Conservation (phyloP, 2,113 vertebrate species). For the Perca schrenkii region DNA sequence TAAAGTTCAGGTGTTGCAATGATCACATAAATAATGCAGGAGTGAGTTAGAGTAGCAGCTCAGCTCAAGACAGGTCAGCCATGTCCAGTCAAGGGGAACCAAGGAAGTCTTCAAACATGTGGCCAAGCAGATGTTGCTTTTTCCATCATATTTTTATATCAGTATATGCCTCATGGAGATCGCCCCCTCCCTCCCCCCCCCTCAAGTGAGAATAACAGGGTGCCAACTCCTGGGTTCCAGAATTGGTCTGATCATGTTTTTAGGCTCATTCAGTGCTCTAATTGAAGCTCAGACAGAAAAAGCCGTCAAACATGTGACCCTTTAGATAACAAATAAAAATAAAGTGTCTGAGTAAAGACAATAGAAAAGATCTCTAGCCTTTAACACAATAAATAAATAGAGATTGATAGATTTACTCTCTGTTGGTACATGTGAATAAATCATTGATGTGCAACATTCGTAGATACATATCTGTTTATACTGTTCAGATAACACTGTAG, state of each 20-base stretch:
- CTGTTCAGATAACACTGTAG: conserved; percentile 34
- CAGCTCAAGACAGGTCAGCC: conserved; percentile 29
- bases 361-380: neutral
- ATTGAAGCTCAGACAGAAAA: neutral
- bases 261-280: neutral
- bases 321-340: neutral
- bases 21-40: conserved; percentile 65
- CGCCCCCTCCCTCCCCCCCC: too few relatives aligned
- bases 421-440: conserved; percentile 12
- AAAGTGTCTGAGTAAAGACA: neutral
- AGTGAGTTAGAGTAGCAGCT: conserved; percentile 52
- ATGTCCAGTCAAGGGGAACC: conserved; percentile 22
- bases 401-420: neutral
- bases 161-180: neutral
- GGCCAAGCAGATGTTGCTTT: conserved; percentile 16
- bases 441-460: conserved; percentile 22
- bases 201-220: neutral
- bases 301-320: neutral
- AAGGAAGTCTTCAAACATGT: conserved; percentile 23
- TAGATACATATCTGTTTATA: conserved; percentile 30
- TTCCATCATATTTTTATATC: conserved; percentile 17
- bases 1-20: conserved; percentile 59
- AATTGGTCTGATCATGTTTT: neutral
- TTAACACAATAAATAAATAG: neutral
- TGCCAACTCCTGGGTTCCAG: neutral